phyloP scores from a whole-genome alignment of 2,797 vertebrate species.

The Hydrocynus forskahlii region DNA sequence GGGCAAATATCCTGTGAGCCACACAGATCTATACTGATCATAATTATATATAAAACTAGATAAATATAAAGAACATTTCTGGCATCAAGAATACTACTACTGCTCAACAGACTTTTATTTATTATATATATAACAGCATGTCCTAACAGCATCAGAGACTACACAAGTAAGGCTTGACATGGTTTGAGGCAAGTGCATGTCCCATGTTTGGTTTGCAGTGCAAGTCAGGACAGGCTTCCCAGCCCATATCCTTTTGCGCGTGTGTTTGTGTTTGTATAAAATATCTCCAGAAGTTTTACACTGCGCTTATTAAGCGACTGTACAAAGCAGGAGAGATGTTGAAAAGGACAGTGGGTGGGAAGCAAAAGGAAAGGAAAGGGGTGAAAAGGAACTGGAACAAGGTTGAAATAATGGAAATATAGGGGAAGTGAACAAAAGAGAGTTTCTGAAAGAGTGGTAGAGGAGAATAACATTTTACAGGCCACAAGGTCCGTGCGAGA shows the following conservation, averaged over 20 bases:
- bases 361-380: not conserved
- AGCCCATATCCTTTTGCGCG: not conserved
- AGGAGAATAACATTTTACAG: not conserved
- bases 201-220: not conserved
- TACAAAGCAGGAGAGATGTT: not conserved
- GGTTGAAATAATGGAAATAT: not conserved
- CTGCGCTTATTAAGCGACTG: not conserved
- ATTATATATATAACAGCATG: too few relatives aligned
- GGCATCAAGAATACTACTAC: too few relatives aligned
- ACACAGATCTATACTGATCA: too few relatives aligned
- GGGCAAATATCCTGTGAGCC: too few relatives aligned
- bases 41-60: too few relatives aligned
- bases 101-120: too few relatives aligned
- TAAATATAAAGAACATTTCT: too few relatives aligned
- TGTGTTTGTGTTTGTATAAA: not conserved
- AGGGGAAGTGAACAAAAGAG: conserved; percentile 1
- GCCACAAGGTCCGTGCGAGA: not conserved
- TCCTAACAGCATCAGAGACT: too few relatives aligned
- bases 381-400: not conserved
- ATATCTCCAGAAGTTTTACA: not conserved
- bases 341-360: not conserved
- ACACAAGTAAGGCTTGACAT: too few relatives aligned
- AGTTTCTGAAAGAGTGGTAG: not conserved
- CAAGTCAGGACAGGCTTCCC: not conserved
- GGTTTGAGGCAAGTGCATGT: too few relatives aligned